Conservation (phyloP, 2,797 vertebrate species). For the Brachyalestes nurse region DNA sequence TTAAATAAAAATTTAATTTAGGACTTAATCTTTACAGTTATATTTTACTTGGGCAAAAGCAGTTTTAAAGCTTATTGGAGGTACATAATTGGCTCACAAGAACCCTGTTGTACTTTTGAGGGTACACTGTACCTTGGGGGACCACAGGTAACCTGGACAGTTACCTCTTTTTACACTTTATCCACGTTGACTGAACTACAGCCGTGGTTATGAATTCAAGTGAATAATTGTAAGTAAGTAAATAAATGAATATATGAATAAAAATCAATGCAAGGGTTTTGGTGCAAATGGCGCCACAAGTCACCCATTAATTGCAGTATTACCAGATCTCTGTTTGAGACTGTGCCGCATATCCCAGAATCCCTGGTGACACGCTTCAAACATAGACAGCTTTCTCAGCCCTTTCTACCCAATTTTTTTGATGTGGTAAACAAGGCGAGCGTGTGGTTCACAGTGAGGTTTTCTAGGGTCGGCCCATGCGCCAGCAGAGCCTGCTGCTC, state of each 20-base stretch:
- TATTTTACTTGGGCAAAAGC: too few species aligned
- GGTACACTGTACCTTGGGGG: too few species aligned
- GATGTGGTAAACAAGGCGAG: conserved; percentile 11
- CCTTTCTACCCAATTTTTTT: background rate
- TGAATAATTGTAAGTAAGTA: too few species aligned
- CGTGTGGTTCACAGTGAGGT: background rate
- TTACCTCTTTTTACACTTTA: background rate
- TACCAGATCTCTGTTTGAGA: background rate
- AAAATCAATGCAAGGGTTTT: background rate
- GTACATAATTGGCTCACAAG: too few species aligned
- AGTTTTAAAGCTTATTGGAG: too few species aligned
- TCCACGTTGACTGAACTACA: background rate
- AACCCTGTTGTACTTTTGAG: too few species aligned
- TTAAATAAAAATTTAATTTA: too few species aligned
- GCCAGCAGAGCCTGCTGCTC: background rate
- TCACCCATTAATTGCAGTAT: background rate
- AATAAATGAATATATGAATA: background rate
- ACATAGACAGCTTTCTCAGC: background rate
- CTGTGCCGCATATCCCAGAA: background rate
- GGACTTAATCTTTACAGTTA: too few species aligned
- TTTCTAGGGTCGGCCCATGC: background rate
- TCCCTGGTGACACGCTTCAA: background rate
- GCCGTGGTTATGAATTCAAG: background rate
- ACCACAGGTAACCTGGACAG: too few species aligned
- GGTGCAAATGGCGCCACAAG: background rate